Conservation (phyloP, 1,140 invertebrate species). For the Luehdorfia chinensis region DNA sequence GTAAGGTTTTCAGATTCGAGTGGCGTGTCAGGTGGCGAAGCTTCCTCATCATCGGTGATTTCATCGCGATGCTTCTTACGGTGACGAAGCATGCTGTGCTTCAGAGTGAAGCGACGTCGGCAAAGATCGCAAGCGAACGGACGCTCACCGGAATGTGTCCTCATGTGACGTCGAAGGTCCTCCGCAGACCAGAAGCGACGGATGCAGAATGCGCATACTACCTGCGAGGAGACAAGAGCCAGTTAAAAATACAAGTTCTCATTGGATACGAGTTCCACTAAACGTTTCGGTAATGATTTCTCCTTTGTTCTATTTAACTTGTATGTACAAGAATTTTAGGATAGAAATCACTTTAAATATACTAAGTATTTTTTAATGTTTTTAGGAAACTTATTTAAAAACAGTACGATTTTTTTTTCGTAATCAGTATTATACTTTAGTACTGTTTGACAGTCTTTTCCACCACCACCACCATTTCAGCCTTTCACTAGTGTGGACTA, state of each 20-base stretch:
- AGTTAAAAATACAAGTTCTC: neutral
- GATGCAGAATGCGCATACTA: constrained; percentile 94
- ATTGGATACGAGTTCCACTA: neutral
- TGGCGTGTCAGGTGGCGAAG: constrained; percentile 48
- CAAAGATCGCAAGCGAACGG: constrained; percentile 91
- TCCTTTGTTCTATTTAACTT: neutral
- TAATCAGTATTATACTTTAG: too few species aligned
- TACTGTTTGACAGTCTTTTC: too few species aligned
- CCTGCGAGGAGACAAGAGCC: constrained; percentile 78
- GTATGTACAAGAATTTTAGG: too few species aligned
- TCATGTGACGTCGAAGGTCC: constrained; percentile 94
- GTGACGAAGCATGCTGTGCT: constrained; percentile 95
- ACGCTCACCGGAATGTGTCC: constrained; percentile 90
- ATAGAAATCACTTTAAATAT: too few species aligned
- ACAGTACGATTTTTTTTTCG: too few species aligned
- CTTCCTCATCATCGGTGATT: constrained; percentile 74
- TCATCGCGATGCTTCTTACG: constrained; percentile 87
- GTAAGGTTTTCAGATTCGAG: constrained; percentile 26
- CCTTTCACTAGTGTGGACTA: too few species aligned
- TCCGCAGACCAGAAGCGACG: constrained; percentile 96
- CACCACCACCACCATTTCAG: too few species aligned
- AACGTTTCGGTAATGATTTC: neutral
- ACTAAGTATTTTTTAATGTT: too few species aligned
- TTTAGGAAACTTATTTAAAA: too few species aligned
- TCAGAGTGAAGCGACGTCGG: constrained; percentile 90